Base-by-base conservation (phyloP, 2,888 invertebrate genomes). In the Erannis defoliaria region DNA sequence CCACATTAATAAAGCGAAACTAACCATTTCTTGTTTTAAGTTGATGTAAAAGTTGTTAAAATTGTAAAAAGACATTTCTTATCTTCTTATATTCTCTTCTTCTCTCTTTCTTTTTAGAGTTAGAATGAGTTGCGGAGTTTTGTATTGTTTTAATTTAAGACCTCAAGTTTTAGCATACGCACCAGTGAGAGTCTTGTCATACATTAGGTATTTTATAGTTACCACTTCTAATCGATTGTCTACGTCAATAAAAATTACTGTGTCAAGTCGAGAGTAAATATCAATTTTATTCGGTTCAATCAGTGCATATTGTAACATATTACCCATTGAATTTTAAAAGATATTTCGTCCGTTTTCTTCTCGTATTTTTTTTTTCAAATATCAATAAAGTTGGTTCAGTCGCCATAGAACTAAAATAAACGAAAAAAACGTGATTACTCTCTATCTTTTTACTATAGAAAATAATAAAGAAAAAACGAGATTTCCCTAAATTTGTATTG, bases 81-180 rank as follows among this genome's bases (percentile, higher is more conserved):
- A 81, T 84, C 80, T 81, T 80, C 84, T 84, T 76, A 82, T 85
- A 82, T 85, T 79, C 64, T 51, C 51, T 51, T 61, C 56, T 56
- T 55, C 55, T 55, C 61, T 61, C 38, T 79, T 62, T 29, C 46
- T 53, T 75, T 73, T 67, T 81, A 86, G 82, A 87, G 84, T 62
- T 76, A 74, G 83, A 86, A 86, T 82, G 67, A 70, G 63, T 67
- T 62, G 67, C 43, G 66, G 63, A 62, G 53, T 61, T 64, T 65
- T 67, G 37, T 62, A 63, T 57, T 55, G 54, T 66, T 64, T 49
- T 50, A 54, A 21, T 29, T 29, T 57, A 68, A 66, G 69, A 61
- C 61, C 54, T 68, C 62, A 56, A 56, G 59, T 67, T 63, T 54
- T 60, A 61, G 58, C 46, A 21, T 67, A 62, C 14, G 58, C 60